A percentile compares a stretch with the other conserved stretches of the same genome.
Conservation (phyloP, 1,140 invertebrate genomes). For the Euwallacea fornicatus region DNA sequence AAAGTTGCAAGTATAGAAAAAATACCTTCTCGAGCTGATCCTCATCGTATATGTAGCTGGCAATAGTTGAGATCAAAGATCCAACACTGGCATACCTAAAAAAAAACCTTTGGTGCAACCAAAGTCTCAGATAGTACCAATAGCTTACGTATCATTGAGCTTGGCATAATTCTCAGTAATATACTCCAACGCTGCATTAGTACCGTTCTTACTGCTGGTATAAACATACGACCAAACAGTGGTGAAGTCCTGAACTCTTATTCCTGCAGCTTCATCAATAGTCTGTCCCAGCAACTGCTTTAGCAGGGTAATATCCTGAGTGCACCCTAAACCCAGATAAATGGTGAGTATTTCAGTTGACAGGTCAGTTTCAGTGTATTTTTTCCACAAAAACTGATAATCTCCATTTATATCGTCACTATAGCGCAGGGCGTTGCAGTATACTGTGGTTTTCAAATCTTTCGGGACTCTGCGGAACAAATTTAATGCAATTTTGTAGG, state of each 20-base stretch:
- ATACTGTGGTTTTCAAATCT: constrained; percentile 62
- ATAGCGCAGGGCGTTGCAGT: constrained; percentile 59
- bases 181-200: constrained; percentile 55
- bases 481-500: background rate
- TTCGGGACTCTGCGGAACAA: constrained; percentile 53
- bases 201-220: constrained; percentile 51
- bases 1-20: background rate
- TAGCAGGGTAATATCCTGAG: constrained; percentile 53
- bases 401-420: constrained; percentile 46
- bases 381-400: constrained; percentile 58
- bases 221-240: constrained; percentile 55
- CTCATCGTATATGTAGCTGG: constrained; percentile 16
- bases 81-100: constrained; percentile 24
- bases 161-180: constrained; percentile 45
- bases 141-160: constrained; percentile 14
- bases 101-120: background rate
- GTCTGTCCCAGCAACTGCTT: constrained; percentile 53
- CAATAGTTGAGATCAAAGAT: constrained; percentile 25
- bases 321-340: constrained; percentile 62
- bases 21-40: constrained; percentile 26
- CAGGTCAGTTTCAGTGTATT: constrained; percentile 56
- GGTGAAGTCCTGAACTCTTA: constrained; percentile 54
- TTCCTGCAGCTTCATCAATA: constrained; percentile 51
- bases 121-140: background rate
- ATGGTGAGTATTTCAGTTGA: constrained; percentile 60